A percentile compares a stretch with the other conserved stretches of the same genome.
These are phyloP conservation scores for Pelobates cultripes DNA, from an alignment of 2,797 vertebrate genomes.

Conservation along the genomic window DNA sequence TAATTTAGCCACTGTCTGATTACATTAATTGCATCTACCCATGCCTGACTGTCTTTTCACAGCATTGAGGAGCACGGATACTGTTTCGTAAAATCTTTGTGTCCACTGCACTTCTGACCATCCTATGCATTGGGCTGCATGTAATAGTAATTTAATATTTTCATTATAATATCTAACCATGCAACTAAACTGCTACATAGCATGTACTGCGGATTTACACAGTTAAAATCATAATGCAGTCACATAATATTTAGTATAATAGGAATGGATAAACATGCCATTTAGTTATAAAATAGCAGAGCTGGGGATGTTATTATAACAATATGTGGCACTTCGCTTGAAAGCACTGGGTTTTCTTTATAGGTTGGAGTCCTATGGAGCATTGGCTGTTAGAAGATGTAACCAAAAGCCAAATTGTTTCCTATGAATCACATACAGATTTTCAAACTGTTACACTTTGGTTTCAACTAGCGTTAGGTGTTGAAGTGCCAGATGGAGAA, in stretches of 20 bases:
- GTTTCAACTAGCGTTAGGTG: constrained; percentile 31
- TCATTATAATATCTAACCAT: too few species aligned
- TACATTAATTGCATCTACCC: too few species aligned
- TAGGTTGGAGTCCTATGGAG: neutral
- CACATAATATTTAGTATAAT: neutral
- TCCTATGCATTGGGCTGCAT: too few species aligned
- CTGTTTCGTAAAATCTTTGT: too few species aligned
- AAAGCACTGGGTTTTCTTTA: constrained; percentile 8
- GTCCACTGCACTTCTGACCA: too few species aligned
- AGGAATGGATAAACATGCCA: neutral
- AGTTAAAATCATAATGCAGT: neutral
- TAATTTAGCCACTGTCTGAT: too few species aligned
- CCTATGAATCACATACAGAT: constrained; percentile 22
- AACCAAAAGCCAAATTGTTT: constrained; percentile 26
- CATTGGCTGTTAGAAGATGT: constrained; percentile 24
- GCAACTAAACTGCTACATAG: too few species aligned
- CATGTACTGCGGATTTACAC: neutral
- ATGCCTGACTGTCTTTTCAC: too few species aligned
- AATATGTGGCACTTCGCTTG: neutral
- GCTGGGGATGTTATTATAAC: too few species aligned
- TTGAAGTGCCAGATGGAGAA: constrained; percentile 27
- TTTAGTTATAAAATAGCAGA: neutral
- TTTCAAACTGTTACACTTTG: constrained; percentile 17
- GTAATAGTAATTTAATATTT: too few species aligned
- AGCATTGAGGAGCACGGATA: too few species aligned